Conservation (phyloP, 2,113 vertebrate genomes). For the Lutjanus erythropterus region DNA sequence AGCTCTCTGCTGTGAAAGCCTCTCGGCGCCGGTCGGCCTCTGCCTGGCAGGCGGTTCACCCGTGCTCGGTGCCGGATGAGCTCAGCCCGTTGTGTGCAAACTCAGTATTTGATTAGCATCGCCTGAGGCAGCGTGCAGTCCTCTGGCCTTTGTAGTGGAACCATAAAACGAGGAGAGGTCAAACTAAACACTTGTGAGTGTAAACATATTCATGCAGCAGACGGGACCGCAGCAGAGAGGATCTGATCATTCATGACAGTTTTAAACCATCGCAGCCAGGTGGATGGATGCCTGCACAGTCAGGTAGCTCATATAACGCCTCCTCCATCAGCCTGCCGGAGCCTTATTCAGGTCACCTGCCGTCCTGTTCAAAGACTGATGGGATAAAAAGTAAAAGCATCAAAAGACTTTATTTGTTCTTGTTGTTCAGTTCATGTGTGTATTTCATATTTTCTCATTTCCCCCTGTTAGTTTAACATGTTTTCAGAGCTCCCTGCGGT, state of each 20-base stretch:
- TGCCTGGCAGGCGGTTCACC: slow-evolving; percentile 10
- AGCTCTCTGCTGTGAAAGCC: slow-evolving; percentile 4
- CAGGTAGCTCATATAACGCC: not conserved
- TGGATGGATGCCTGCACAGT: not conserved
- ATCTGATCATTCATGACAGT: not conserved
- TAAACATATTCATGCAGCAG: slow-evolving; percentile 8
- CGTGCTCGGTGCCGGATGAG: not conserved
- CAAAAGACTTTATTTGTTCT: not conserved
- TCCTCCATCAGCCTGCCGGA: not conserved
- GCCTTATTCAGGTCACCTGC: not conserved
- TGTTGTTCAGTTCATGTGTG: not conserved
- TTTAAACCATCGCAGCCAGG: too few species aligned
- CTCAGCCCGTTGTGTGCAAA: slow-evolving; percentile 25
- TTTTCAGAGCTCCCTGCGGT: not conserved
- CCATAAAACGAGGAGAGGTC: slow-evolving; percentile 38
- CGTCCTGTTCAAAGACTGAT: not conserved
- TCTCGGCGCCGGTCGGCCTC: slow-evolving; percentile 13
- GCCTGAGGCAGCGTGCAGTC: slow-evolving; percentile 2
- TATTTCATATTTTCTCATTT: not conserved
- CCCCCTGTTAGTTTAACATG: not conserved
- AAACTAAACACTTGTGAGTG: slow-evolving; percentile 13
- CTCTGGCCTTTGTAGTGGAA: slow-evolving; percentile 1
- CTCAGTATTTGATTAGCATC: slow-evolving; percentile 47
- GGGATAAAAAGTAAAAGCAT: not conserved
- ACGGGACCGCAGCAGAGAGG: not conserved